Evolutionary conservation across 2,113 vertebrate species (phyloP).

Genomic region (Ophiodon elongatus): DNA sequence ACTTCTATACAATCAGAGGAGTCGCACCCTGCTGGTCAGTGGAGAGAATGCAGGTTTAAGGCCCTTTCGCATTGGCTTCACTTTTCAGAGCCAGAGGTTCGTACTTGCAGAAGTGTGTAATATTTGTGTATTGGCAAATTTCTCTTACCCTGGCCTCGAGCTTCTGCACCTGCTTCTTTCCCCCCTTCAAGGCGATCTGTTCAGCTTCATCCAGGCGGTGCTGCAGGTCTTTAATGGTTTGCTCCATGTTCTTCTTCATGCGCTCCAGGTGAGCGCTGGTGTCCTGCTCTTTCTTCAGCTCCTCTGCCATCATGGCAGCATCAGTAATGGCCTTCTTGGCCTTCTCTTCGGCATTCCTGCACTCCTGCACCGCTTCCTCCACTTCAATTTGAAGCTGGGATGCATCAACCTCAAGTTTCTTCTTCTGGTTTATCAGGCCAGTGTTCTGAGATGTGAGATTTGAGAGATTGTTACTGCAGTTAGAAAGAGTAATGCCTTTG

Average conservation of each 20-base stretch:
- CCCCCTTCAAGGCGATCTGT: slow-evolving; percentile 87
- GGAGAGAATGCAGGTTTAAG: too few species aligned
- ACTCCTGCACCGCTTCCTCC: slow-evolving; percentile 80
- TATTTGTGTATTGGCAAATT: not conserved
- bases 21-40: not conserved
- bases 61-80: not conserved
- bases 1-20: not conserved
- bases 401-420: slow-evolving; percentile 80
- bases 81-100: not conserved
- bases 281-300: slow-evolving; percentile 93
- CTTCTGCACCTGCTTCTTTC: slow-evolving; percentile 86
- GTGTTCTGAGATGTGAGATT: slow-evolving; percentile 72
- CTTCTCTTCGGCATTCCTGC: slow-evolving; percentile 79
- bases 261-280: slow-evolving; percentile 92
- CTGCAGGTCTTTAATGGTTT: slow-evolving; percentile 83
- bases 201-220: slow-evolving; percentile 87
- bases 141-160: slow-evolving; percentile 81
- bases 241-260: slow-evolving; percentile 84
- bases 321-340: slow-evolving; percentile 82
- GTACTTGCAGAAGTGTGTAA: not conserved
- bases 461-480: slow-evolving; percentile 60
- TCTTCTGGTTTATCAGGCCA: slow-evolving; percentile 81
- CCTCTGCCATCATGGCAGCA: slow-evolving; percentile 91
- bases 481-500: slow-evolving; percentile 78
- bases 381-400: slow-evolving; percentile 80